Evolutionary conservation across 2,888 invertebrate genomes (phyloP), one percentile per base, ranked within the genome.

Genomic region (Sipha maydis): DNA sequence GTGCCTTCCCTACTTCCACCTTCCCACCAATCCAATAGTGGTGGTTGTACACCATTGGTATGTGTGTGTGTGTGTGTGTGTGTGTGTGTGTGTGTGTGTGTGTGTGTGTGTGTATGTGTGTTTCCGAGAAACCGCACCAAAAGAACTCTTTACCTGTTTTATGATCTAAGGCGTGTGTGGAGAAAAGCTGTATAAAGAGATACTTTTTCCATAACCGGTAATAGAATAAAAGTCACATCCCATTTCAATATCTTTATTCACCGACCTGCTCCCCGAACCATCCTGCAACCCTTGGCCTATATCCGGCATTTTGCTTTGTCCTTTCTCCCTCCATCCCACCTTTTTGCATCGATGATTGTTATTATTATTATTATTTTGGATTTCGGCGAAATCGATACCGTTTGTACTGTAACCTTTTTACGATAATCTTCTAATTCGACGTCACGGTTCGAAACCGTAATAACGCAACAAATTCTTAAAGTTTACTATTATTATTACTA

Each of bases 191-290:
- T 8, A 38, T 79, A 38, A n/a, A 75, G 14, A 61, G 34, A 84
- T 84, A 84, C 79, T 71, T 86, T 56, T 73, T 21, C 14, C 80
- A 38, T 34, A 54, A 71, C 67, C 19, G 28, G 86, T 75, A 88
- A 88, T 88, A 79, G 61, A 86, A 86, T 89, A 89, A 89, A 89
- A 86, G 89, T 89, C 89, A 78, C 73, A 89, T 89, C 71, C 76
- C 14, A 69, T 89, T 78, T 84, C 38, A 89, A 89, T 78, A 79
- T 73, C 34, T 89, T 89, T 78, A 73, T 41, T 69, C 56, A 9
- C 67, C 84, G 41, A 48, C 54, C 17, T 14, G 28, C 71, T 11
- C 31, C 28, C 71, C 71, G n/a, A 11, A 14, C 61, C 25, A 69
- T 25, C 25, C 80, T 11, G 48, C 11, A 48, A 48, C 48, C 48